phyloP scores from a whole-genome alignment of 92 coral and sea anemone species.

The Heteractis magnifica region DNA sequence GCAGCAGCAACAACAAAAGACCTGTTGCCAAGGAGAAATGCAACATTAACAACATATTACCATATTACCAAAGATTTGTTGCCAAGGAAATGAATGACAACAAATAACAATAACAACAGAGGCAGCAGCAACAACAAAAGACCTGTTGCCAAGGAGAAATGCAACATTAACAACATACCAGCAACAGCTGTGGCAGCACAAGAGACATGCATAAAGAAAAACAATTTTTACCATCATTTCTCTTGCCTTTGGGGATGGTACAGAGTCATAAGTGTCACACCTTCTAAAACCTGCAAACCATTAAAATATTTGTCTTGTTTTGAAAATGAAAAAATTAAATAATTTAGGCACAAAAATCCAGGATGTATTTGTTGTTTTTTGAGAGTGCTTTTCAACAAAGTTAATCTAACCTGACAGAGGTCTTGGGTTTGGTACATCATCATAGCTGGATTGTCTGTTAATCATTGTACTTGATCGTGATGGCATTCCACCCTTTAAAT shows the following conservation, averaged over 20 bases:
- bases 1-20: no score
- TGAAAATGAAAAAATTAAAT: no score
- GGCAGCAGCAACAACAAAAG: no score
- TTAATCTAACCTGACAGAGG: neutral
- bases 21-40: no score
- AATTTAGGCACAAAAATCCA: no score
- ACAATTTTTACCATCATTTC: neutral
- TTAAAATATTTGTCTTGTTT: no score
- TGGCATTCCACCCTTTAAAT: neutral
- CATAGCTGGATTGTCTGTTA: conserved; percentile 31
- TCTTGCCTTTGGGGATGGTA: conserved; percentile 40
- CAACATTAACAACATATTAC: neutral
- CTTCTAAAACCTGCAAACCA: conserved; percentile 25
- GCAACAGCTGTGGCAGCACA: neutral
- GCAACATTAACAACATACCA: neutral
- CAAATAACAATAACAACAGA: no score
- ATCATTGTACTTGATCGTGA: conserved; percentile 35
- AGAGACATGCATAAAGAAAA: neutral
- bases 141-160: no score
- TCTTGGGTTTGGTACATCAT: conserved; percentile 30
- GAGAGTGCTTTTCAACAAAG: neutral
- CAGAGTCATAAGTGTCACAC: conserved; percentile 74
- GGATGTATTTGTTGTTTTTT: no score
- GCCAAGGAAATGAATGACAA: no score
- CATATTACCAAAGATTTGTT: no score